Evolutionary conservation across 1,140 invertebrate genomes (phyloP).

Genomic region (Oncopeltus fasciatus): DNA sequence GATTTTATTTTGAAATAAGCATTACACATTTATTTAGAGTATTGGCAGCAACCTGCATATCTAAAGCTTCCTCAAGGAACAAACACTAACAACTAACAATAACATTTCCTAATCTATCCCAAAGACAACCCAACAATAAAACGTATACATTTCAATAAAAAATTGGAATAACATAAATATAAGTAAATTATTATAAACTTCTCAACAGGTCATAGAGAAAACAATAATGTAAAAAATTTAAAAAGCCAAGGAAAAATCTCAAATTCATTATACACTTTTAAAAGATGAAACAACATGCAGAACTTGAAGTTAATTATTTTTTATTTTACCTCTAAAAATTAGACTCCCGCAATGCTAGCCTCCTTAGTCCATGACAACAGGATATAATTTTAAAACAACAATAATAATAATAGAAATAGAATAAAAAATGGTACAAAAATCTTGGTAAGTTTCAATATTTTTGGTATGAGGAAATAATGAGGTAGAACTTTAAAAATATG

Average conservation of each 20-base stretch:
- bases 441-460: background rate
- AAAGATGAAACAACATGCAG: background rate
- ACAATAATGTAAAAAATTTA: background rate
- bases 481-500: slow-evolving; percentile 1
- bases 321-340: background rate
- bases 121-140: slow-evolving; percentile 7
- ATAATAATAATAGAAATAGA: background rate
- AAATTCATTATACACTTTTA: background rate
- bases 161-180: slow-evolving; percentile 5
- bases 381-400: background rate
- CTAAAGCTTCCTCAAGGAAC: slow-evolving; percentile 9
- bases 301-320: background rate
- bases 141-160: slow-evolving; percentile 4
- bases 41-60: slow-evolving; percentile 1
- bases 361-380: no score
- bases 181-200: background rate
- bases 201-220: background rate
- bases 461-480: background rate
- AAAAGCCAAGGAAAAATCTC: background rate
- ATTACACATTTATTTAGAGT: slow-evolving; percentile 4
- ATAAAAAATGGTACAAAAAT: background rate
- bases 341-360: no score
- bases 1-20: slow-evolving; percentile 4
- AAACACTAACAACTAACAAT: background rate
- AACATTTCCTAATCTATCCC: background rate